phyloP scores from a whole-genome alignment of 1,140 invertebrate species.

The Antheraea pernyi region DNA sequence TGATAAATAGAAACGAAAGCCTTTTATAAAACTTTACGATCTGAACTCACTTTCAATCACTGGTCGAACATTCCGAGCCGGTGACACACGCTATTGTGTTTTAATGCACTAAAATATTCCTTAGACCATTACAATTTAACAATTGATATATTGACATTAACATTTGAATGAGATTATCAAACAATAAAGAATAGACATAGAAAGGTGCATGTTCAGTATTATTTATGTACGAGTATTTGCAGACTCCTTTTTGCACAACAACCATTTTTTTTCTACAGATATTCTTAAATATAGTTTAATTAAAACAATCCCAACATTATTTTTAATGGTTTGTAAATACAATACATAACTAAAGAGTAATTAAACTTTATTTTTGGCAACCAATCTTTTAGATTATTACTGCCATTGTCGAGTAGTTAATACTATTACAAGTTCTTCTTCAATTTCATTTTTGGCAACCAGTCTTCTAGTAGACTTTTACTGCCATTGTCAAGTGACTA shows the following conservation, averaged over 20 bases:
- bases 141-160: slow-evolving; percentile 32
- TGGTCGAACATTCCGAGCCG: slow-evolving; percentile 35
- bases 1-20: background rate
- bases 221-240: background rate
- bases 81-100: slow-evolving; percentile 44
- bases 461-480: too few relatives aligned
- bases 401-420: too few relatives aligned
- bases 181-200: slow-evolving; percentile 26
- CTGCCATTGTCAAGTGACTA: too few relatives aligned
- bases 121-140: slow-evolving; percentile 33
- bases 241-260: background rate
- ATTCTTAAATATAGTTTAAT: too few relatives aligned
- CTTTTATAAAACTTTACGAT: slow-evolving; percentile 1
- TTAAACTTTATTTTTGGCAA: too few relatives aligned
- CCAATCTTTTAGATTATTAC: too few relatives aligned
- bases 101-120: slow-evolving; percentile 39
- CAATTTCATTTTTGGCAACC: too few relatives aligned
- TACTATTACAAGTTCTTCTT: too few relatives aligned
- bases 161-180: slow-evolving; percentile 29
- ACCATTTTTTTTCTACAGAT: background rate
- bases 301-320: too few relatives aligned
- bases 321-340: too few relatives aligned
- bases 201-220: background rate
- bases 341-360: too few relatives aligned
- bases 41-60: slow-evolving; percentile 27